A percentile compares a stretch with the other conserved stretches of the same genome.
phyloP scores from a whole-genome alignment of 2,797 vertebrate genomes.

The Sandelia bainsii region DNA sequence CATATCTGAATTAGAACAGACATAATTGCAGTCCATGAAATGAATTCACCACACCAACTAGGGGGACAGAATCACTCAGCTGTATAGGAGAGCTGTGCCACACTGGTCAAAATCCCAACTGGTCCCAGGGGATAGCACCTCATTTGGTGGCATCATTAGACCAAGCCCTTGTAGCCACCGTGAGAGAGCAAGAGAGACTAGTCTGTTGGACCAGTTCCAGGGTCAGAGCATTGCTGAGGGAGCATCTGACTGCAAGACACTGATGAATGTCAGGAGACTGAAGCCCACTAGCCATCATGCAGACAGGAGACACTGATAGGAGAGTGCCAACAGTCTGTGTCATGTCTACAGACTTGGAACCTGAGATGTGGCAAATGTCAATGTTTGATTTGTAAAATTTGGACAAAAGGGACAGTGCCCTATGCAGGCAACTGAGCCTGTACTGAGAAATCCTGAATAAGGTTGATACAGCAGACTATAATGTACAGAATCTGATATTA shows the following conservation, averaged over 20 bases:
- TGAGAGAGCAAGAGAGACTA: conserved; percentile 33
- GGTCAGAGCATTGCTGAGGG: conserved; percentile 70
- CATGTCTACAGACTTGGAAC: conserved; percentile 59
- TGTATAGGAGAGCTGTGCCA: conserved; percentile 56
- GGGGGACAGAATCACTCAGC: conserved; percentile 38
- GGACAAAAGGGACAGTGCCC: conserved; percentile 9
- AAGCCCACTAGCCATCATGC: conserved; percentile 78
- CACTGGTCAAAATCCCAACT: conserved; percentile 60
- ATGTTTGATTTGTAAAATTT: conserved; percentile 32
- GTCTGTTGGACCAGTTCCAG: conserved; percentile 60
- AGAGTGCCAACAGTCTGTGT: conserved; percentile 75
- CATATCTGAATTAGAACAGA: conserved; percentile 28
- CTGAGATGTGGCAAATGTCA: conserved; percentile 51
- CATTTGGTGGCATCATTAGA: conserved; percentile 75
- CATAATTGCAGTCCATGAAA: conserved; percentile 43
- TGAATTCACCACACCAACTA: conserved; percentile 37
- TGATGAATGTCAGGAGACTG: conserved; percentile 80
- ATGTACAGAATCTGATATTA: background rate
- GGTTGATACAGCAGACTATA: background rate
- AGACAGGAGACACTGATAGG: conserved; percentile 64
- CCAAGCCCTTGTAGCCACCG: conserved; percentile 36
- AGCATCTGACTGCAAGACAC: conserved; percentile 79
- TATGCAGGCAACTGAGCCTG: background rate
- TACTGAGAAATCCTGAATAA: background rate
- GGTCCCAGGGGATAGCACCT: conserved; percentile 56